Evolutionary conservation across 1,140 invertebrate genomes (phyloP).

Genomic region (Ditylenchus dipsaci): DNA sequence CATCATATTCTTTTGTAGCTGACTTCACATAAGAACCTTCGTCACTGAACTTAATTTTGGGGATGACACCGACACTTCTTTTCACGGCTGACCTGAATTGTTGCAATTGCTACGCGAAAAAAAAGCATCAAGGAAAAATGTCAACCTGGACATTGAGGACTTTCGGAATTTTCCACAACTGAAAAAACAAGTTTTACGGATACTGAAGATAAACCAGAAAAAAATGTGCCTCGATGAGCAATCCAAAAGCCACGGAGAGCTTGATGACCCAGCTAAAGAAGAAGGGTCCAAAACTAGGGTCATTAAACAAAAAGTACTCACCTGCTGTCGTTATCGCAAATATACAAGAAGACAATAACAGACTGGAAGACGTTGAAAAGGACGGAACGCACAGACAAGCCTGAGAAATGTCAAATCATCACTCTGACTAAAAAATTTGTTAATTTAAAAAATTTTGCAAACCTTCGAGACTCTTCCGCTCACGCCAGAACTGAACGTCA

Average conservation of each 20-base stretch:
- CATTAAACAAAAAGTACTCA: no score
- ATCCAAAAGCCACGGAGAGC: slow-evolving; percentile 75
- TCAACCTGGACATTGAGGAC: slow-evolving; percentile 44
- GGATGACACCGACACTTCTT: slow-evolving; percentile 74
- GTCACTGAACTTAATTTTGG: slow-evolving; percentile 75
- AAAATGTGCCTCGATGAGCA: slow-evolving; percentile 74
- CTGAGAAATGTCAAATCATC: no score
- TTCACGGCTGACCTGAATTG: slow-evolving; percentile 69
- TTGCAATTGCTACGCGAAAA: no score
- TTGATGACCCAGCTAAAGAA: slow-evolving; percentile 76
- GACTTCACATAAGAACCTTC: slow-evolving; percentile 95
- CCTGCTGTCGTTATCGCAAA: slow-evolving; percentile 93
- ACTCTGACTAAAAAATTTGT: no score
- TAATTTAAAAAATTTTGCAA: no score
- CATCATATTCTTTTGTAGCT: slow-evolving; percentile 86
- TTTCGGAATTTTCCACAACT: slow-evolving; percentile 97
- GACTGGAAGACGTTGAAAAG: slow-evolving; percentile 99
- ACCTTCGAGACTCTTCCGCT: slow-evolving; percentile 86
- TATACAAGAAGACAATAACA: slow-evolving; percentile 82
- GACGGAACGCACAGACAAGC: slow-evolving; percentile 92
- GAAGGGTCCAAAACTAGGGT: no score
- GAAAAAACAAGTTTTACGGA: neutral
- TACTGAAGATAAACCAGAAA: no score
- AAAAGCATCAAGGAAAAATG: no score
- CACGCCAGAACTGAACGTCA: slow-evolving; percentile 99